Evolutionary conservation across 2,888 invertebrate species (phyloP).

Genomic region (Leucoma salicis): DNA sequence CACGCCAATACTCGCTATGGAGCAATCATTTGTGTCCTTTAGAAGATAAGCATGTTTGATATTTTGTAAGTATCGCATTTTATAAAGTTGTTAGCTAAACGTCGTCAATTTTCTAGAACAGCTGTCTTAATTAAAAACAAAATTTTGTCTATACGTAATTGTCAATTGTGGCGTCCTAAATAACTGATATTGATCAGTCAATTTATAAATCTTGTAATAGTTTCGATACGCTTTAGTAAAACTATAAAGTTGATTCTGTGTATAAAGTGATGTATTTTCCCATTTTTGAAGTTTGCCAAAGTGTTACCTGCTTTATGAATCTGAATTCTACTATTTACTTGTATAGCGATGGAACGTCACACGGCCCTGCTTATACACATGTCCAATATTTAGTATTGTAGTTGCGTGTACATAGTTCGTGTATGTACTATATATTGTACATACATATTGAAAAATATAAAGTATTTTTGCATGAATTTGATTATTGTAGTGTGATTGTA

Average conservation of each 20-base stretch:
- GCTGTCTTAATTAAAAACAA: constrained; percentile 1
- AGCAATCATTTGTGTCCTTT: constrained; percentile 17
- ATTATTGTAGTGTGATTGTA: constrained; percentile 20
- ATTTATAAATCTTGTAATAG: constrained; percentile 14
- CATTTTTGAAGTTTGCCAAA: constrained; percentile 32
- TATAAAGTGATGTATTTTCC: constrained; percentile 24
- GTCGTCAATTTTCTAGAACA: constrained; percentile 18
- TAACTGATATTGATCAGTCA: constrained; percentile 4
- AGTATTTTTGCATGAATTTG: constrained; percentile 58
- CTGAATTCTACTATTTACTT: constrained; percentile 18
- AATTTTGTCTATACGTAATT: constrained; percentile 28
- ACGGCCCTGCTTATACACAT: constrained; percentile 35
- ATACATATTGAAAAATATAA: constrained; percentile 45
- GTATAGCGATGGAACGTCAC: constrained; percentile 16
- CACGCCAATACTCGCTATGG: constrained; percentile 16
- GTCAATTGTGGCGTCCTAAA: constrained; percentile 38
- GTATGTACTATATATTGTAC: constrained; percentile 40
- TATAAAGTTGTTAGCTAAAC: constrained; percentile 7
- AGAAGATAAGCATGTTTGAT: constrained; percentile 5
- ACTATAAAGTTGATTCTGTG: constrained; percentile 24
- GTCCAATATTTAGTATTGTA: constrained; percentile 39
- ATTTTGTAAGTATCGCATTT: constrained; percentile 5
- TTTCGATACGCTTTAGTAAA: constrained; percentile 29
- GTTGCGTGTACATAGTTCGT: constrained; percentile 38
- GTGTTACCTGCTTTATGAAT: constrained; percentile 28